A percentile compares a stretch with the other conserved stretches of the same genome.
Evolutionary conservation across 2,888 invertebrate species (phyloP).

Genomic region (Scaptomyza flava): DNA sequence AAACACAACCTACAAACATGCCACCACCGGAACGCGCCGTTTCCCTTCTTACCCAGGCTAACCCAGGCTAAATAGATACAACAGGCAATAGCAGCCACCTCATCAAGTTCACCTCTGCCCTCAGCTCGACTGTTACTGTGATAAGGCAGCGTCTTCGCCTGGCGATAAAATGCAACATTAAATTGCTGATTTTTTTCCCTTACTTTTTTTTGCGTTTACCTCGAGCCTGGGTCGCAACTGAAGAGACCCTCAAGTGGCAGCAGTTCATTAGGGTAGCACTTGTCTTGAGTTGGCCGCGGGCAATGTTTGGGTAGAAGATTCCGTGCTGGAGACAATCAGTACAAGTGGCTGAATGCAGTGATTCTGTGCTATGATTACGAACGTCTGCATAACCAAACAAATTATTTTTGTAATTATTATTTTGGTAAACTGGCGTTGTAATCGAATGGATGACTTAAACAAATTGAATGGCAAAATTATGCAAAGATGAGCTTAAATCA

Average conservation of each 20-base stretch:
- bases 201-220: constrained; percentile 11
- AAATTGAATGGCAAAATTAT: constrained; percentile 12
- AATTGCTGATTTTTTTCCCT: constrained; percentile 74
- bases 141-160: constrained; percentile 60
- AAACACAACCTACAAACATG: constrained; percentile 36
- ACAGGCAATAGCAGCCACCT: constrained; percentile 40
- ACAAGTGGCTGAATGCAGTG: constrained; percentile 37
- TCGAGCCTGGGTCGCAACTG: constrained; percentile 11
- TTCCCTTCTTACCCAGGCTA: constrained; percentile 23
- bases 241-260: constrained; percentile 42
- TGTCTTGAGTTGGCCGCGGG: constrained; percentile 25
- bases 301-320: constrained; percentile 37
- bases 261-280: constrained; percentile 72
- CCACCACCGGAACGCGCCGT: constrained; percentile 49
- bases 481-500: not conserved
- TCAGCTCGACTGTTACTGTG: constrained; percentile 33
- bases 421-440: constrained; percentile 6
- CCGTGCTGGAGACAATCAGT: constrained; percentile 39
- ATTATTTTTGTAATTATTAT: constrained; percentile 35
- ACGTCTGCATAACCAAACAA: constrained; percentile 29
- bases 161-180: constrained; percentile 84
- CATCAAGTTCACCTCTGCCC: constrained; percentile 49
- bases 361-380: constrained; percentile 29
- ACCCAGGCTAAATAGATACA: constrained; percentile 48
- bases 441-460: constrained; percentile 9